A percentile compares a stretch with the other conserved stretches of the same genome.
Evolutionary conservation across 2,888 invertebrate species (phyloP).

Genomic region (Leuctra nigra): DNA sequence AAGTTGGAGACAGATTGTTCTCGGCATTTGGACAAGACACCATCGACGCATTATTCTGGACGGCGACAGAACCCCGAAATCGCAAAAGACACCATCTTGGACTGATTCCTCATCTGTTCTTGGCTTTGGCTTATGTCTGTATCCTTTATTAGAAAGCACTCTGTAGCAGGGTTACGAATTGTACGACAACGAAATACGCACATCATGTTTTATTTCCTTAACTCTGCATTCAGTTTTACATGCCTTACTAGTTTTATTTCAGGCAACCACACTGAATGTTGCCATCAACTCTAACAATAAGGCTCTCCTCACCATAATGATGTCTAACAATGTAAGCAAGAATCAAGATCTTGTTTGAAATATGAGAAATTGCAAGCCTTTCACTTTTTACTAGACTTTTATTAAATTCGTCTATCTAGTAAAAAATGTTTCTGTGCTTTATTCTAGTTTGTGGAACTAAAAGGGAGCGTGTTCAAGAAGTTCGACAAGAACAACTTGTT

Average conservation of each 20-base stretch:
- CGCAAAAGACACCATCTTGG: slow-evolving; percentile 78
- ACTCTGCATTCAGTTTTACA: slow-evolving; percentile 55
- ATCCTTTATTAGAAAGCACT: slow-evolving; percentile 57
- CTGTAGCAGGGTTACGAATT: not conserved
- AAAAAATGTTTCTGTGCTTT: too few relatives aligned
- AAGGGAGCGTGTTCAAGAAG: slow-evolving; percentile 98
- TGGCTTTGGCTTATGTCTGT: slow-evolving; percentile 91
- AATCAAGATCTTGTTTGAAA: not conserved
- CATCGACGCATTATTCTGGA: slow-evolving; percentile 97
- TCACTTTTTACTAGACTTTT: too few relatives aligned
- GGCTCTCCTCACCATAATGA: slow-evolving; percentile 96
- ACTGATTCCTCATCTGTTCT: slow-evolving; percentile 81
- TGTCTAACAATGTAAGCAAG: slow-evolving; percentile 94
- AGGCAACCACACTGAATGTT: slow-evolving; percentile 97
- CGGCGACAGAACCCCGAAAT: slow-evolving; percentile 90
- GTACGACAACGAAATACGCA: not conserved
- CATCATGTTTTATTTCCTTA: slow-evolving; percentile 4
- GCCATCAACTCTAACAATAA: slow-evolving; percentile 99
- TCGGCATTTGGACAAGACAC: slow-evolving; percentile 98
- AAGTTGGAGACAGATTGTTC: slow-evolving; percentile 87
- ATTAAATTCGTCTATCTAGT: not conserved
- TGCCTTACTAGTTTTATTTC: slow-evolving; percentile 81
- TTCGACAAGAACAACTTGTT: slow-evolving; percentile 98
- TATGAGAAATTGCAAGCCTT: not conserved
- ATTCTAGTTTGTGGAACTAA: slow-evolving; percentile 94